Conservation (phyloP, 2,797 vertebrate genomes). For the Hippopotamyrus pictus region DNA sequence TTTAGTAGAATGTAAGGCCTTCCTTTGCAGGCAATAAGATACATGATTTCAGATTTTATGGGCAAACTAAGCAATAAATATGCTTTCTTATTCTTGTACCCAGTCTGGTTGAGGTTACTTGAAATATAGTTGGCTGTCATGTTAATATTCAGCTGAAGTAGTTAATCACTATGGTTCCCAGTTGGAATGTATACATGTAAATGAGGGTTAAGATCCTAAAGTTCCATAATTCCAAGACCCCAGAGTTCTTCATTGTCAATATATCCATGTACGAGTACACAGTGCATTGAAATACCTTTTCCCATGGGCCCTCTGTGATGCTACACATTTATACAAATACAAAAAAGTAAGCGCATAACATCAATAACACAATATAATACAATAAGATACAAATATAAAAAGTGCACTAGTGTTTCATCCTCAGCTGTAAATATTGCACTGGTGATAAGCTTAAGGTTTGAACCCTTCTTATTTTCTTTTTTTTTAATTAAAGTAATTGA, state of each 20-base stretch:
- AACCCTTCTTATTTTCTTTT: background rate
- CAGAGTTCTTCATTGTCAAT: background rate
- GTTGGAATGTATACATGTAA: background rate
- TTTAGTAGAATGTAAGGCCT: constrained; percentile 18
- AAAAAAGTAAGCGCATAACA: background rate
- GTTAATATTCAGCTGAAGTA: background rate
- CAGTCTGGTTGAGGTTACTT: constrained; percentile 26
- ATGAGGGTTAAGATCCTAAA: background rate
- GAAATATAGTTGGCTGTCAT: constrained; percentile 12
- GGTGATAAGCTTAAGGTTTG: background rate
- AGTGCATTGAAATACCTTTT: background rate
- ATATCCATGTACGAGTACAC: background rate
- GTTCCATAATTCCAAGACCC: background rate
- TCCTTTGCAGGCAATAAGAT: constrained; percentile 48
- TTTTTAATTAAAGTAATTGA: background rate
- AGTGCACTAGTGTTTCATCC: background rate
- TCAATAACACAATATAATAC: background rate
- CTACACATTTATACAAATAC: background rate
- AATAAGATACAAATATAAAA: background rate
- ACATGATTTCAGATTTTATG: constrained; percentile 56
- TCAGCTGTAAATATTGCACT: background rate
- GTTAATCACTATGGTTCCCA: background rate
- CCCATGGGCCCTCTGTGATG: background rate
- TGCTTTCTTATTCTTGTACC: constrained; percentile 52
- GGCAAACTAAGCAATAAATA: constrained; percentile 53